A percentile compares a stretch with the other conserved stretches of the same genome.
phyloP scores from a whole-genome alignment of 2,113 vertebrate species.

The Nibea albiflora region DNA sequence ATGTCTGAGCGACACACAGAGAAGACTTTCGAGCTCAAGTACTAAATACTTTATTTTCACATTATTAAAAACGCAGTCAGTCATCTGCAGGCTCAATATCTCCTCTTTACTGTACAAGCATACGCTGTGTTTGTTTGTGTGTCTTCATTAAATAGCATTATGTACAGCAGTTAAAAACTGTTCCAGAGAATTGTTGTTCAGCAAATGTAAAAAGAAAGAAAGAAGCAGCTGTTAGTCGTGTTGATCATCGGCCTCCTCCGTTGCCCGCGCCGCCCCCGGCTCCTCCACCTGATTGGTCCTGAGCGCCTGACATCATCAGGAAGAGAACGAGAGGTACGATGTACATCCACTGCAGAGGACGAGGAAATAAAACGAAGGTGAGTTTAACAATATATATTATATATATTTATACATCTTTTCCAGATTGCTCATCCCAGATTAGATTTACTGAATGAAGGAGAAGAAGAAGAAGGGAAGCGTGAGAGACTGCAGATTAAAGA shows the following conservation, averaged over 20 bases:
- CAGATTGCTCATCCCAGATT: constrained; percentile 57
- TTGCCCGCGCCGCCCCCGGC: constrained; percentile 84
- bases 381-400: neutral
- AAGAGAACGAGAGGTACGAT: constrained; percentile 95
- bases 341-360: constrained; percentile 92
- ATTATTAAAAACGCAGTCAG: constrained; percentile 76
- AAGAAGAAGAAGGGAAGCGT: constrained; percentile 9
- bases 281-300: constrained; percentile 90
- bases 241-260: constrained; percentile 83
- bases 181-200: constrained; percentile 15
- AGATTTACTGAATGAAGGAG: constrained; percentile 39
- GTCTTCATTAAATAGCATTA: constrained; percentile 65
- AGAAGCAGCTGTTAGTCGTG: neutral
- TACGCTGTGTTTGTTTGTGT: neutral
- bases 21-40: constrained; percentile 31
- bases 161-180: constrained; percentile 68
- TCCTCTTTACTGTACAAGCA: constrained; percentile 37
- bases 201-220: constrained; percentile 19
- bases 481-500: neutral
- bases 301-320: constrained; percentile 95
- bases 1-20: neutral
- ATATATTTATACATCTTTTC: neutral
- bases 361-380: neutral
- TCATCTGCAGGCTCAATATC: constrained; percentile 32
- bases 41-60: constrained; percentile 83